A percentile compares a stretch with the other conserved stretches of the same genome.
These are phyloP conservation scores for Apamea sordens DNA, from an alignment of 2,888 invertebrate species.

Conservation along the genomic window DNA sequence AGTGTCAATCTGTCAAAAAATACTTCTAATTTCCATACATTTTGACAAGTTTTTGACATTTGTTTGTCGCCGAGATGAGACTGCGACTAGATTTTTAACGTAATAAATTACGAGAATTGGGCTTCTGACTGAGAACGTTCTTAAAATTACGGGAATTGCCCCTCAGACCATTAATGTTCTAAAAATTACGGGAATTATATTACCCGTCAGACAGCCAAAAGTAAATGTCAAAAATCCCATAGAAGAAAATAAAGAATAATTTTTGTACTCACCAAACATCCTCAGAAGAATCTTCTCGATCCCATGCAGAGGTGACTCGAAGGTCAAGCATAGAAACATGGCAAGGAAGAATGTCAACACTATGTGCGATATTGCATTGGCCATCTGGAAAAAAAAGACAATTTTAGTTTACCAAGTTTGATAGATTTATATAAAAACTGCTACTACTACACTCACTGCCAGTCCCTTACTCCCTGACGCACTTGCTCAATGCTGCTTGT, in stretches of 20 bases:
- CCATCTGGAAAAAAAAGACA: slow-evolving; percentile 84
- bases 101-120: too few relatives aligned
- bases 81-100: too few relatives aligned
- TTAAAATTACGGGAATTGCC: too few relatives aligned
- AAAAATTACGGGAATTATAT: not conserved
- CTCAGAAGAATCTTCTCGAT: slow-evolving; percentile 92
- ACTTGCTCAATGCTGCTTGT: not conserved
- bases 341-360: slow-evolving; percentile 91
- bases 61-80: too few relatives aligned
- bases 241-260: not conserved
- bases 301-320: slow-evolving; percentile 93
- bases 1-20: too few relatives aligned
- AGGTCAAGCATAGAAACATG: slow-evolving; percentile 91
- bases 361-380: slow-evolving; percentile 90
- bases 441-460: not conserved
- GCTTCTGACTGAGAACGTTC: too few relatives aligned
- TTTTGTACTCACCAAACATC: slow-evolving; percentile 82
- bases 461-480: not conserved
- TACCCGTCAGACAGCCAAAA: not conserved
- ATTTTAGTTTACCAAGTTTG: not conserved
- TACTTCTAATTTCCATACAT: too few relatives aligned
- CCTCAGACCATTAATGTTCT: not conserved
- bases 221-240: not conserved
- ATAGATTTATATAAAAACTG: not conserved
- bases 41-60: too few relatives aligned